A percentile compares a stretch with the other conserved stretches of the same genome.
These are phyloP conservation scores for Drosophila leonis DNA, from an alignment of 2,888 invertebrate species.

Conservation along the genomic window DNA sequence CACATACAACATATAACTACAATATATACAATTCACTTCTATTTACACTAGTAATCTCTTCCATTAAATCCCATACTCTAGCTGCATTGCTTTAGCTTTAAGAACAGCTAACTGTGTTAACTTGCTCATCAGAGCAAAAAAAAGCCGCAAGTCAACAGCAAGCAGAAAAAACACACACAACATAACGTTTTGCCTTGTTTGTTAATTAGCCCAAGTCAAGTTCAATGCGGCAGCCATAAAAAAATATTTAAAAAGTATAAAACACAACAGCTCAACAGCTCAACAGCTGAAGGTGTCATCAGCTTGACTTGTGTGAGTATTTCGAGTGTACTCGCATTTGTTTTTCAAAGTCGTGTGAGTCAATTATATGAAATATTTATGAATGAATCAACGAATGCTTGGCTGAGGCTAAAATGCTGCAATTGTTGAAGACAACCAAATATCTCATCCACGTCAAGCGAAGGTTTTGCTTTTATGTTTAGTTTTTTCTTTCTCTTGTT, in stretches of 20 bases:
- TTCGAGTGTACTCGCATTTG: constrained; percentile 53
- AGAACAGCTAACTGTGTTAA: constrained; percentile 22
- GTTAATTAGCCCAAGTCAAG: constrained; percentile 72
- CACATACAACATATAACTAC: too few species aligned
- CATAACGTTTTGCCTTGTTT: constrained; percentile 19
- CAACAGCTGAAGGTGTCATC: constrained; percentile 59
- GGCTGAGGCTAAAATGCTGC: constrained; percentile 32
- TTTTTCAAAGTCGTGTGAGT: constrained; percentile 69
- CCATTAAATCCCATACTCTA: not conserved
- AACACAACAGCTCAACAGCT: constrained; percentile 23
- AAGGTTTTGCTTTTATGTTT: constrained; percentile 38
- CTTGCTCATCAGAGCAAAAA: constrained; percentile 53
- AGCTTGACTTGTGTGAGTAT: constrained; percentile 56
- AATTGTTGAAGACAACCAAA: constrained; percentile 19
- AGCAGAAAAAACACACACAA: not conserved
- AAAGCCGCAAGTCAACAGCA: constrained; percentile 18
- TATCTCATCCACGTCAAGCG: constrained; percentile 43
- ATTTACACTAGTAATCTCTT: not conserved
- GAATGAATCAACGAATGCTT: constrained; percentile 70
- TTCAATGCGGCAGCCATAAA: constrained; percentile 57
- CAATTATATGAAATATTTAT: constrained; percentile 78
- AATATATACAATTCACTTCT: too few species aligned
- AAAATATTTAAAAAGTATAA: constrained; percentile 5
- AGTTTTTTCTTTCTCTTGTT: constrained; percentile 1
- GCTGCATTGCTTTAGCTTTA: not conserved